A percentile compares a stretch with the other conserved stretches of the same genome.
phyloP scores from a whole-genome alignment of 2,113 vertebrate species.

The Xiphias gladius region DNA sequence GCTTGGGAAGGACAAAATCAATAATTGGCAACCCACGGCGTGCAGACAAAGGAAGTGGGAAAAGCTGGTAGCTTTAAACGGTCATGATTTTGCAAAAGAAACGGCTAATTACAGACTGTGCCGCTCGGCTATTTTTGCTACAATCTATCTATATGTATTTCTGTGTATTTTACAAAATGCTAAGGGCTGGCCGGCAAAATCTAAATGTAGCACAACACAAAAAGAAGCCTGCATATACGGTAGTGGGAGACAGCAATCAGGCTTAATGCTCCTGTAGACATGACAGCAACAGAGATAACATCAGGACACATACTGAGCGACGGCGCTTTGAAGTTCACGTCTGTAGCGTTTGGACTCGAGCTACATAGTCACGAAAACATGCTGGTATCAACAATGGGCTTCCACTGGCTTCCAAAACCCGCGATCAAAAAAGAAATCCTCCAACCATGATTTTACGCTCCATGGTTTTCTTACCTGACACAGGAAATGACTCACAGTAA shows the following conservation, averaged over 20 bases:
- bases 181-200: neutral
- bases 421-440: neutral
- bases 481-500: neutral
- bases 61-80: conserved; percentile 54
- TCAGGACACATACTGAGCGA: conserved; percentile 22
- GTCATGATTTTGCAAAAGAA: neutral
- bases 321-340: conserved; percentile 46
- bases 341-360: conserved; percentile 23
- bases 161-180: neutral
- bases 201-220: neutral
- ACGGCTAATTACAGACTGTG: conserved; percentile 25
- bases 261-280: conserved; percentile 37
- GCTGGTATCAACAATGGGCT: conserved; percentile 42
- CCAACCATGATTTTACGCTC: neutral
- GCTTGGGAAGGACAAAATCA: conserved; percentile 45
- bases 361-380: neutral
- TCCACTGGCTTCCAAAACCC: neutral
- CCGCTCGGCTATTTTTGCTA: neutral
- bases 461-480: neutral
- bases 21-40: conserved; percentile 50
- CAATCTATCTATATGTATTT: neutral
- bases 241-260: conserved; percentile 25
- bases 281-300: conserved; percentile 56
- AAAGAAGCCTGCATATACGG: neutral
- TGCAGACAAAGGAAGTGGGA: conserved; percentile 20